phyloP scores from a whole-genome alignment of 2,888 invertebrate species.

The Caradrina kadenii region DNA sequence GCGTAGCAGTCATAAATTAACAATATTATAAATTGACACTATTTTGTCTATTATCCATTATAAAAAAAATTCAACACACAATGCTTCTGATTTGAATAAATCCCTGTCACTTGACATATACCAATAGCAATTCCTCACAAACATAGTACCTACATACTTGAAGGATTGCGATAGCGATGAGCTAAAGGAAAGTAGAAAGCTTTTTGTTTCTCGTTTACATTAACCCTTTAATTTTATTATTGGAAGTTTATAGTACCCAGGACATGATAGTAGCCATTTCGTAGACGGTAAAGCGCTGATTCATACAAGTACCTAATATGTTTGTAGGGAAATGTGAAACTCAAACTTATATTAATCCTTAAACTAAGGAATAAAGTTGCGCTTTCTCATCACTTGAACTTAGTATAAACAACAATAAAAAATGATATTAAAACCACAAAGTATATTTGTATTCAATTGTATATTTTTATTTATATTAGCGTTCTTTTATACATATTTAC shows the following conservation, averaged over 20 bases:
- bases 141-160: too few species aligned
- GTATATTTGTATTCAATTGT: slow-evolving; percentile 34
- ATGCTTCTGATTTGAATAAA: not conserved
- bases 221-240: not conserved
- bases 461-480: slow-evolving; percentile 56
- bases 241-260: not conserved
- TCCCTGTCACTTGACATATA: not conserved
- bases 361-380: not conserved
- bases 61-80: not conserved
- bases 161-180: not conserved
- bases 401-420: not conserved
- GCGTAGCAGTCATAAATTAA: too few species aligned
- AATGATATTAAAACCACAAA: slow-evolving; percentile 49
- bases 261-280: not conserved
- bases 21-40: too few species aligned
- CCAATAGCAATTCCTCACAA: too few species aligned
- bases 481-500: slow-evolving; percentile 61
- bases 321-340: not conserved
- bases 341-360: not conserved
- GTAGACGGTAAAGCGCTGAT: not conserved
- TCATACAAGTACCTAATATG: not conserved
- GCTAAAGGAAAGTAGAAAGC: not conserved
- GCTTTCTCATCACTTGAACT: not conserved
- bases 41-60: too few species aligned
- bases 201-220: not conserved